These are phyloP conservation scores for Chanos chanos DNA, from an alignment of 2,797 vertebrate species.

Conservation along the genomic window DNA sequence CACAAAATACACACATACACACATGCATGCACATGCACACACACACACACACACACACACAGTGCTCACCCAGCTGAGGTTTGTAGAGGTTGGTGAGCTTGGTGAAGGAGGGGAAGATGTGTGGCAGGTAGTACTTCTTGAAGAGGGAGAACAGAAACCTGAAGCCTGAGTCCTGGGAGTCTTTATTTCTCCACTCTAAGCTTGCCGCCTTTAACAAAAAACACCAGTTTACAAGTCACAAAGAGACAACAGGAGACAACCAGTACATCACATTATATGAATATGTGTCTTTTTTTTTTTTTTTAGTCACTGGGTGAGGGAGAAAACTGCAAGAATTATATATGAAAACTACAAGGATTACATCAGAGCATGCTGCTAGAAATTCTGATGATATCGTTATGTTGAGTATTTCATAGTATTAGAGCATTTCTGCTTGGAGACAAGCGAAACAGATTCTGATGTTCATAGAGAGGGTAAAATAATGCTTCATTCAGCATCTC, in stretches of 20 bases:
- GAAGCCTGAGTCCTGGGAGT: slow-evolving; percentile 94
- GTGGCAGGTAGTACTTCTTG: slow-evolving; percentile 97
- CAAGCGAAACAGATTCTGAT: no score
- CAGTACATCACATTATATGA: no score
- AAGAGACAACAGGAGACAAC: slow-evolving; percentile 26
- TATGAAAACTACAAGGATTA: no score
- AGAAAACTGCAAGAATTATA: no score
- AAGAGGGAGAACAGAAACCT: slow-evolving; percentile 96
- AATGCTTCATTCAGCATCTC: not conserved
- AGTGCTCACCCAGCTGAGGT: slow-evolving; percentile 80
- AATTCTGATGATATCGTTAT: no score
- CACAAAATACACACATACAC: not conserved
- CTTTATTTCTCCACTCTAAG: slow-evolving; percentile 95
- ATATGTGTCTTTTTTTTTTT: no score
- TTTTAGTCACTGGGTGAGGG: no score
- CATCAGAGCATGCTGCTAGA: no score
- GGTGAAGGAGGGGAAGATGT: slow-evolving; percentile 94
- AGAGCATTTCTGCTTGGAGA: no score
- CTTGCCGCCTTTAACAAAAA: slow-evolving; percentile 82
- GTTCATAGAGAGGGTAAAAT: no score
- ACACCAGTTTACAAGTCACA: slow-evolving; percentile 29
- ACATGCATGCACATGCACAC: not conserved
- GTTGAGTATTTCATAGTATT: no score
- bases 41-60: slow-evolving; percentile 1
- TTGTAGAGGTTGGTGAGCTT: slow-evolving; percentile 98